These are phyloP conservation scores for Stramonita haemastoma DNA, from an alignment of 2,888 invertebrate genomes.

Conservation along the genomic window DNA sequence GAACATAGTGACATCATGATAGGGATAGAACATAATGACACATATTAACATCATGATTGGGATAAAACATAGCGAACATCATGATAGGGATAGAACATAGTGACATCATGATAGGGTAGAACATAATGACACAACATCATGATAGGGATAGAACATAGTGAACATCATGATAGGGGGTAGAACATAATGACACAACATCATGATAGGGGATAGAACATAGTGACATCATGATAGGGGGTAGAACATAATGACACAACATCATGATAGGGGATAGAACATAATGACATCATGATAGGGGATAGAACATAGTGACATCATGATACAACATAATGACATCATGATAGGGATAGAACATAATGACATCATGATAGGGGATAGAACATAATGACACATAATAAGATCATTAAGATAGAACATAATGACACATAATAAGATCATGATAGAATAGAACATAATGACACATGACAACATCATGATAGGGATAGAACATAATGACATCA, in stretches of 20 bases:
- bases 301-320: too few species aligned
- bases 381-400: background rate
- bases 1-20: too few species aligned
- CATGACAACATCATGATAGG: background rate
- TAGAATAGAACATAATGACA: too few species aligned
- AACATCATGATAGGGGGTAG: background rate
- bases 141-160: too few species aligned
- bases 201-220: background rate
- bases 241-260: background rate
- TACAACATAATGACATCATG: too few species aligned
- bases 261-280: background rate
- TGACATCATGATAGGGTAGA: background rate
- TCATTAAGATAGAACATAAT: too few species aligned
- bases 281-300: background rate
- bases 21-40: background rate
- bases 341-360: too few species aligned
- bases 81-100: background rate
- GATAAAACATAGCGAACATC: too few species aligned
- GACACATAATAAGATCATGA: too few species aligned
- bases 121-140: background rate
- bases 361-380: background rate
- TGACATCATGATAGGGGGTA: background rate
- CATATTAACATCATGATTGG: background rate
- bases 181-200: background rate
- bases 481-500: too few species aligned